Evolutionary conservation across 2,113 vertebrate species (phyloP).

Genomic region (Herpailurus yagouaroundi): DNA sequence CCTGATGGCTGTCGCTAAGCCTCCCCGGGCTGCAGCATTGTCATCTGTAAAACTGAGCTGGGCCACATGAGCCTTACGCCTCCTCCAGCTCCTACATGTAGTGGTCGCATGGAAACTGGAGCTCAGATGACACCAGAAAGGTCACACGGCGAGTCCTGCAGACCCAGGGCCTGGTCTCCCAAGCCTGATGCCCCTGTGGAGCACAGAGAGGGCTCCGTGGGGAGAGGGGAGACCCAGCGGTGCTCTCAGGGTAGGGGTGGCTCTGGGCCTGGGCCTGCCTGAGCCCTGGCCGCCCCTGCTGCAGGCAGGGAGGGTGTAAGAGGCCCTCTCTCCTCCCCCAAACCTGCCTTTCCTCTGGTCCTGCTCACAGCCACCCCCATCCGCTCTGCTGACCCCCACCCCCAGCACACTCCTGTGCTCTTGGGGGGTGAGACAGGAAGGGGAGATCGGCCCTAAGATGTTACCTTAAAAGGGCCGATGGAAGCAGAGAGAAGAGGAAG

Average conservation of each 20-base stretch:
- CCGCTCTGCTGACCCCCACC: not conserved
- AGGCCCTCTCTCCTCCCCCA: not conserved
- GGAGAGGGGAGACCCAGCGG: not conserved
- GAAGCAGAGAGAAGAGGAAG: conserved; percentile 78
- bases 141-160: not conserved
- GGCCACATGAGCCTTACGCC: not conserved
- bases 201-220: not conserved
- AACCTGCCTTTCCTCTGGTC: not conserved
- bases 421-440: conserved; percentile 70
- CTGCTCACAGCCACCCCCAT: not conserved
- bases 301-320: not conserved
- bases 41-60: not conserved
- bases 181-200: not conserved
- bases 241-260: not conserved
- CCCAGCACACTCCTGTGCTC: not conserved
- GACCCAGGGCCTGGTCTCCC: not conserved
- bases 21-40: not conserved
- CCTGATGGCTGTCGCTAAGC: not conserved
- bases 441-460: conserved; percentile 55
- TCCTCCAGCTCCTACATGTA: not conserved
- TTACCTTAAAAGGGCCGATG: conserved; percentile 82
- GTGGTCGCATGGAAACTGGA: not conserved
- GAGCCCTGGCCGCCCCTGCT: not conserved
- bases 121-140: not conserved
- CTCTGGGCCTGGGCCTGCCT: not conserved